Conservation (phyloP, 2,888 invertebrate species). For the Dolichomitus sp. region DNA sequence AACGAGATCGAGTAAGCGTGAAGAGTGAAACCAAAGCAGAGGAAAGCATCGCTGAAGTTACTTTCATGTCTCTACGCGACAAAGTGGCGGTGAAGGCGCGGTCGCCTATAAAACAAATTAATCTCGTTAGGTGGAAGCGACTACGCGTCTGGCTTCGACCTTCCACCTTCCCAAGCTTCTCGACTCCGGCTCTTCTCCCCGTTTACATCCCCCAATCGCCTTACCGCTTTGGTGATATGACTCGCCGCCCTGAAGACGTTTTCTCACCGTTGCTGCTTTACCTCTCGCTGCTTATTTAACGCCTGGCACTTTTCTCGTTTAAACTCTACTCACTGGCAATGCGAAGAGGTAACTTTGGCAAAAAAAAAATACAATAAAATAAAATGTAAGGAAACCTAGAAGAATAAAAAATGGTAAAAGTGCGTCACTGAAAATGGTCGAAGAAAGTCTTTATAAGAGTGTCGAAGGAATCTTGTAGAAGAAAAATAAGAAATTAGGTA, state of each 20-base stretch:
- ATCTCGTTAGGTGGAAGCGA: conserved; percentile 81
- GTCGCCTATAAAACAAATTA: conserved; percentile 84
- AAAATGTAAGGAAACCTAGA: not conserved
- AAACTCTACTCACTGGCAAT: conserved; percentile 45
- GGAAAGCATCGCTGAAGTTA: conserved; percentile 74
- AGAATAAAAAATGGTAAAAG: conserved; percentile 14
- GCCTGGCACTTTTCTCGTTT: conserved; percentile 53
- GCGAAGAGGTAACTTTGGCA: conserved; percentile 21
- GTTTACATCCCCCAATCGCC: conserved; percentile 38
- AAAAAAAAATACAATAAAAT: conserved; percentile 18
- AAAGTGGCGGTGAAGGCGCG: conserved; percentile 76
- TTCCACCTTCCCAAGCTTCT: conserved; percentile 76
- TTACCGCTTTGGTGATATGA: conserved; percentile 54
- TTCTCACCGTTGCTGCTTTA: conserved; percentile 27
- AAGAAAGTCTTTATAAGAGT: not conserved
- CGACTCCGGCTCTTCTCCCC: conserved; percentile 45
- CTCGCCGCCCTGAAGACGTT: conserved; percentile 32
- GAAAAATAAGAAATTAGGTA: conserved; percentile 38
- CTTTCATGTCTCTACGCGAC: conserved; percentile 77
- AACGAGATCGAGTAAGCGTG: conserved; percentile 58
- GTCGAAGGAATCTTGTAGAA: conserved; percentile 2
- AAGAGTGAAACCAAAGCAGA: conserved; percentile 60
- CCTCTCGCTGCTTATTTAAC: conserved; percentile 60
- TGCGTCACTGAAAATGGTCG: conserved; percentile 21
- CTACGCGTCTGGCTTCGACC: conserved; percentile 74